phyloP scores from a whole-genome alignment of 2,797 vertebrate species.

The Ctenochaetus hawaiiensis region DNA sequence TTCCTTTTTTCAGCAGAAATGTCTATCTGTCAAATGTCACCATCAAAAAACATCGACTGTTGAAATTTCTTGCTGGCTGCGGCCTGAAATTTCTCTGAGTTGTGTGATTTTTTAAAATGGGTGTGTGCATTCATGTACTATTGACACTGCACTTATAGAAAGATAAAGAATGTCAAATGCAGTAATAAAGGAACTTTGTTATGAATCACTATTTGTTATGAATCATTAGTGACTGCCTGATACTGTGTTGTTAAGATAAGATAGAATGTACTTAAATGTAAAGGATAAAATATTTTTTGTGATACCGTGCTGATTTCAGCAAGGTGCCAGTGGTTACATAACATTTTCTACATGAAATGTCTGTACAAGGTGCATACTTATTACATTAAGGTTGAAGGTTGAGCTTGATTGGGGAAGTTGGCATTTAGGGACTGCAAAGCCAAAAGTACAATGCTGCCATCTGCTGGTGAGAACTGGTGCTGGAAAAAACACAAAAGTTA shows the following conservation, averaged over 20 bases:
- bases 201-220: neutral
- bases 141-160: slow-evolving; percentile 16
- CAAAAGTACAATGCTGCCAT: slow-evolving; percentile 57
- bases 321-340: slow-evolving; percentile 32
- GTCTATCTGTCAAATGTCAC: slow-evolving; percentile 60
- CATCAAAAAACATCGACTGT: slow-evolving; percentile 35
- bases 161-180: slow-evolving; percentile 26
- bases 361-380: slow-evolving; percentile 41
- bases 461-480: slow-evolving; percentile 52
- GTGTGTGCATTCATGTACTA: slow-evolving; percentile 46
- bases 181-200: slow-evolving; percentile 54
- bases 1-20: slow-evolving; percentile 57
- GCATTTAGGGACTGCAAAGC: neutral
- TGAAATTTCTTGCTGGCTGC: slow-evolving; percentile 8
- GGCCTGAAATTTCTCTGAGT: slow-evolving; percentile 23
- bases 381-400: slow-evolving; percentile 31
- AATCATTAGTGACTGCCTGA: neutral
- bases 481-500: neutral
- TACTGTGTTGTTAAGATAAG: neutral
- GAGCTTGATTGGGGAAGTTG: neutral
- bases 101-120: slow-evolving; percentile 40
- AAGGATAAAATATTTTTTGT: slow-evolving; percentile 3
- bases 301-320: neutral
- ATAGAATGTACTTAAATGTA: neutral
- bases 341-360: neutral